A percentile compares a stretch with the other conserved stretches of the same genome.
These are phyloP conservation scores for Hafferia zeledoni DNA, from an alignment of 2,797 vertebrate species.

Conservation along the genomic window DNA sequence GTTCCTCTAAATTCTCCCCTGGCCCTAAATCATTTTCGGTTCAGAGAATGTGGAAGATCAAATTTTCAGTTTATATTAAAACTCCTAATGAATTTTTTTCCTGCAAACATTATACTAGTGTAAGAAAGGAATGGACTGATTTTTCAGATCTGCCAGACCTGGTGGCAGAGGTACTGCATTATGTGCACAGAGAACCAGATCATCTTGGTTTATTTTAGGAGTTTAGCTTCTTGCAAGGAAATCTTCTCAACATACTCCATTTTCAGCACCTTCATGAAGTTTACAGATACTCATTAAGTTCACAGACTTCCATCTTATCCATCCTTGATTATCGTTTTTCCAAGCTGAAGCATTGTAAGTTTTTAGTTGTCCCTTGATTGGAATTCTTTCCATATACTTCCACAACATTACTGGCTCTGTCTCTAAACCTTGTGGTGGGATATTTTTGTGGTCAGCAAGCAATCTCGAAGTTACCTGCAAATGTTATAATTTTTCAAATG, in stretches of 20 bases:
- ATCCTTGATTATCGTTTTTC: background rate
- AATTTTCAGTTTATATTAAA: background rate
- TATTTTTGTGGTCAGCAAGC: background rate
- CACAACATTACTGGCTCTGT: background rate
- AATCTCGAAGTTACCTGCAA: background rate
- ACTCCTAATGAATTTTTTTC: background rate
- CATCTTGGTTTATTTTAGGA: background rate
- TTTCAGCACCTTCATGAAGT: background rate
- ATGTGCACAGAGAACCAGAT: background rate
- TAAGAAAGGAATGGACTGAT: background rate
- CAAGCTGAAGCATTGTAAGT: background rate
- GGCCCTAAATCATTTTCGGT: background rate
- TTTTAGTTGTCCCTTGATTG: background rate
- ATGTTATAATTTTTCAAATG: background rate
- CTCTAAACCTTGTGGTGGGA: background rate
- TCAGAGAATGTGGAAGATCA: background rate
- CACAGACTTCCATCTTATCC: background rate
- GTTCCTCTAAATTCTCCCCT: background rate
- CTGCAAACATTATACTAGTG: background rate
- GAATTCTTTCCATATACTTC: background rate
- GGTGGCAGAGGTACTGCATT: background rate
- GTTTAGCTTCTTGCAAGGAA: background rate
- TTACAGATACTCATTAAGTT: background rate
- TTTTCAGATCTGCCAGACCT: background rate
- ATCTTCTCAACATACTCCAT: background rate